Conservation (phyloP, 1,140 invertebrate species). For the Trachelipus rathkii region DNA sequence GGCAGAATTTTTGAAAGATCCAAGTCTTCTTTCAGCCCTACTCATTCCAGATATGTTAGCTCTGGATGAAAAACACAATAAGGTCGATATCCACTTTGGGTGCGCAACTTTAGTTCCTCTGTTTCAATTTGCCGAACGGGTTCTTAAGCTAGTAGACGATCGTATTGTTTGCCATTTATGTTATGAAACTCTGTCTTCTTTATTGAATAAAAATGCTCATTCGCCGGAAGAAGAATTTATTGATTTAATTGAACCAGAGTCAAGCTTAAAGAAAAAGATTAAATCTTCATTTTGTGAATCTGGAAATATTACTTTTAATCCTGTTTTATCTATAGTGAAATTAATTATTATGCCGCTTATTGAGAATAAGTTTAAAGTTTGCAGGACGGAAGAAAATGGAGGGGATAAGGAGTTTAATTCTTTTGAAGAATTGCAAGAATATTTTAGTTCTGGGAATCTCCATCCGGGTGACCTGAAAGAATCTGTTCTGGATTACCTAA, state of each 20-base stretch:
- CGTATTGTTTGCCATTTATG: slow-evolving; percentile 84
- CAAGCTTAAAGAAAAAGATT: slow-evolving; percentile 88
- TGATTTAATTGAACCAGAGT: slow-evolving; percentile 85
- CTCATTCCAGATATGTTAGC: slow-evolving; percentile 91
- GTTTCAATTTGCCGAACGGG: slow-evolving; percentile 96
- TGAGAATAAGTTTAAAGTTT: slow-evolving; percentile 36
- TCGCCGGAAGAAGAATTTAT: slow-evolving; percentile 97
- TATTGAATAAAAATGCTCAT: slow-evolving; percentile 62
- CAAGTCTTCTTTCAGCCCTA: slow-evolving; percentile 89
- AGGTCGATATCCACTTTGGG: slow-evolving; percentile 97
- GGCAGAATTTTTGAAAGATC: slow-evolving; percentile 96
- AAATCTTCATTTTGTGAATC: slow-evolving; percentile 98
- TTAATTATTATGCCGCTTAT: slow-evolving; percentile 45
- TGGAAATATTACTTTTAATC: slow-evolving; percentile 87
- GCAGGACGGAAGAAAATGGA: slow-evolving; percentile 58
- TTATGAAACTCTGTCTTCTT: slow-evolving; percentile 92
- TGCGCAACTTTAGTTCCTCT: slow-evolving; percentile 98
- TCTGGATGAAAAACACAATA: slow-evolving; percentile 95
- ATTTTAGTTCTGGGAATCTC: slow-evolving; percentile 72
- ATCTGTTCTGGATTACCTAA: slow-evolving; percentile 77
- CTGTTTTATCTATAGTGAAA: slow-evolving; percentile 90
- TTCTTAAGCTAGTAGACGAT: slow-evolving; percentile 86
- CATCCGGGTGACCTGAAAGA: slow-evolving; percentile 93
- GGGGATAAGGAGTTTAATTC: slow-evolving; percentile 69
- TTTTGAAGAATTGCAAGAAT: slow-evolving; percentile 71